Evolutionary conservation across 2,888 invertebrate species (phyloP), one percentile per base, ranked within the genome.

Genomic region (Brachyptera risi): DNA sequence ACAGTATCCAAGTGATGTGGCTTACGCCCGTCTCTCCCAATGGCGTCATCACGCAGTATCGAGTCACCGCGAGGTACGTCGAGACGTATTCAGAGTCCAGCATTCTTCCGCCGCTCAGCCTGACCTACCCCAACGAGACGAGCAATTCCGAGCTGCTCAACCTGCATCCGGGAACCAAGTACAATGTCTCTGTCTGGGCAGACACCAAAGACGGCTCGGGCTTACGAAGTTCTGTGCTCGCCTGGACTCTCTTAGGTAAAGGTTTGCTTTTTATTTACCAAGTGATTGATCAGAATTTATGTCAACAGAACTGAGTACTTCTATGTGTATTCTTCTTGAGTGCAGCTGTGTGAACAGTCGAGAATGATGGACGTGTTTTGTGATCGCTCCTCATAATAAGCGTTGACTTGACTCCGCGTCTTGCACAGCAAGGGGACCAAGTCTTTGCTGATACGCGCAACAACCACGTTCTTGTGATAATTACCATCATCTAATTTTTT

Each of bases 91-190:
- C 74, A 1, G 60, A 51, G 37, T 67, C 66, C 2, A 68, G 67
- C 57, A 63, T 67, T 23, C 65, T 74, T n/a, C 68, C 69, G 23
- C 71, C 71, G 35, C 67, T 66, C 60, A 64, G 65, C 23, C 68
- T 67, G 67, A 65, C 58, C 1, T 68, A 73, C 63, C 73, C 73
- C 7, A 75, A 73, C 58, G 62, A 62, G 31, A 70, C 75, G 0
- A 73, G 71, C 21, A 69, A 61, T 40, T 73, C 74, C 9, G 69
- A 70, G 47, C 64, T 79, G 3, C 74, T 75, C 59, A 73, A 74
- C 27, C 72, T 94, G 1, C 82, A 86, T 65, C 87, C 92, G 0
- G 91, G 89, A 1, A 86, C 89, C 0, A 77, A 78, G 60, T 94
- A 93, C 72, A 86, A 86, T 66, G 78, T 94, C 23, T 84, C 85